phyloP scores from a whole-genome alignment of 2,113 vertebrate species.

The Sander lucioperca region DNA sequence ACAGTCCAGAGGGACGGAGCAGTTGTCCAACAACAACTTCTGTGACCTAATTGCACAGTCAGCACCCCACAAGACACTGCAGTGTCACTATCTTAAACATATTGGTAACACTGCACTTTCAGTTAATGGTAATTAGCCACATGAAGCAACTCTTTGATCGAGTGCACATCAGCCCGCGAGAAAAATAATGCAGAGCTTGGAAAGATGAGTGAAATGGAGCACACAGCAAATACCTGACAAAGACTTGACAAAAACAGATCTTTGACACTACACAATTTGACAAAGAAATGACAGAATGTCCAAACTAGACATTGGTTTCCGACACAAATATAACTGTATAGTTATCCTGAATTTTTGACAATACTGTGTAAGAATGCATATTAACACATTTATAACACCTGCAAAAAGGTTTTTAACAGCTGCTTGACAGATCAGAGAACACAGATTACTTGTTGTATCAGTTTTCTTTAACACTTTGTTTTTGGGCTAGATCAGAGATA shows the following conservation, averaged over 20 bases:
- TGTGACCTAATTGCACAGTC: constrained; percentile 74
- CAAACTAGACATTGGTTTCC: neutral
- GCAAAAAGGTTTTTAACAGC: neutral
- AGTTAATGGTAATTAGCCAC: constrained; percentile 66
- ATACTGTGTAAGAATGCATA: neutral
- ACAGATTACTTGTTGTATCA: neutral
- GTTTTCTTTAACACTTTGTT: neutral
- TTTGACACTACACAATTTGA: neutral
- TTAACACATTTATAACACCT: neutral
- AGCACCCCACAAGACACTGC: constrained; percentile 69
- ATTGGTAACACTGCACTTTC: constrained; percentile 73
- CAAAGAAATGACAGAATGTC: neutral
- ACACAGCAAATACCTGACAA: neutral
- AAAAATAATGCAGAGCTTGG: constrained; percentile 1
- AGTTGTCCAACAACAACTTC: constrained; percentile 73
- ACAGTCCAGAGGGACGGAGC: constrained; percentile 63
- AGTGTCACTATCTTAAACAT: constrained; percentile 69
- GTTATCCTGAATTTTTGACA: neutral
- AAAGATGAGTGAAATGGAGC: neutral
- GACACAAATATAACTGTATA: neutral
- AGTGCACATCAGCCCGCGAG: neutral
- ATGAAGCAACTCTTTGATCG: constrained; percentile 61
- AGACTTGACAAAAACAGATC: neutral
- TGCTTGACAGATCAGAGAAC: neutral
- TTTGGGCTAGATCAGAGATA: neutral